A percentile compares a stretch with the other conserved stretches of the same genome.
These are phyloP conservation scores for Geotrupes spiniger DNA, from an alignment of 2,888 invertebrate genomes.

Conservation along the genomic window DNA sequence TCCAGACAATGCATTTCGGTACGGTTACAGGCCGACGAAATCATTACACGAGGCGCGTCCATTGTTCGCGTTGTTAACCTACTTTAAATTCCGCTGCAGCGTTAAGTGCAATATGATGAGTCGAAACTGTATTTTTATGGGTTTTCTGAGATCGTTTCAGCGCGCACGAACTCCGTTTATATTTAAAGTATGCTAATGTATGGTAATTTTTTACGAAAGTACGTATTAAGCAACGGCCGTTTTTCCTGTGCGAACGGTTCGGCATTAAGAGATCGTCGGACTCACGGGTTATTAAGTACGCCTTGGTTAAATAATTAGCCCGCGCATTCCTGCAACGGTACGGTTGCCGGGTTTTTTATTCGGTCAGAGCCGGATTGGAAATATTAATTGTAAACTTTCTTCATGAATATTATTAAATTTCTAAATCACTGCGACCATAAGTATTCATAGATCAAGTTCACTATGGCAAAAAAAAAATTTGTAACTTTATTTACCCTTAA, in stretches of 20 bases:
- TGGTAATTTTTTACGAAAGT: slow-evolving; percentile 5
- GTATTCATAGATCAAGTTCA: too few species aligned
- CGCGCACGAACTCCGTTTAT: slow-evolving; percentile 7
- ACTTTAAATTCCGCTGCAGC: slow-evolving; percentile 6
- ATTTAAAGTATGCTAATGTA: slow-evolving; percentile 13
- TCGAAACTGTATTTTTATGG: slow-evolving; percentile 6
- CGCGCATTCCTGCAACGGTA: not conserved
- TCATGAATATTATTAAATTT: too few species aligned
- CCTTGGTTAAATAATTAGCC: slow-evolving; percentile 1
- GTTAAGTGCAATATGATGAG: slow-evolving; percentile 7
- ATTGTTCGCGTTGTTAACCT: slow-evolving; percentile 5
- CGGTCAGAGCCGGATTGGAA: too few species aligned
- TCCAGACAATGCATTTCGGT: too few species aligned
- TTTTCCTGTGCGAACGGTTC: not conserved
- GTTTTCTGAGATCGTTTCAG: slow-evolving; percentile 6
- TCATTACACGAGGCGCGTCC: not conserved
- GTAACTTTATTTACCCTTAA: too few species aligned
- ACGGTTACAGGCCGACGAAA: too few species aligned
- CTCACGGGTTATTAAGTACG: not conserved
- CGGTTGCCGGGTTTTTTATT: too few species aligned
- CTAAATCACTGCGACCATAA: too few species aligned
- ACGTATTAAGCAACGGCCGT: not conserved
- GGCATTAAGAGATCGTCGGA: slow-evolving; percentile 1
- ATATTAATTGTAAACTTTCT: too few species aligned
- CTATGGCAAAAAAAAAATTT: too few species aligned